Evolutionary conservation across 2,888 invertebrate genomes (phyloP), one percentile per base, ranked within the genome.

Genomic region (Polyommatus icarus): DNA sequence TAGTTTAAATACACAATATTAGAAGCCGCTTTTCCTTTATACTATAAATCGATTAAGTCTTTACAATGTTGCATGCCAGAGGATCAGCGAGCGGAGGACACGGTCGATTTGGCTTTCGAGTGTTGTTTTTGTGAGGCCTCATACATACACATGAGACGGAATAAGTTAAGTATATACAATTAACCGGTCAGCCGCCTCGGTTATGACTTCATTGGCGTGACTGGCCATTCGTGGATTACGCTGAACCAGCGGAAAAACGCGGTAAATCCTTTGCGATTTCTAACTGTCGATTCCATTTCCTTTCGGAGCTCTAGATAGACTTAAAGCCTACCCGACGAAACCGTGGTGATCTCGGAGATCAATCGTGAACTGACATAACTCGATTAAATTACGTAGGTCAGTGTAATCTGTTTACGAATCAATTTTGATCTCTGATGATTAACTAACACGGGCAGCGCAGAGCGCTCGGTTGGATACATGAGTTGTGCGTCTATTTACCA

Each of bases 141-240:
- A 72, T 72, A 72, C 72, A 72, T 72, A 72, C 36, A 24, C 36
- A 72, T 72, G 72, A 67, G 67, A 40, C 72, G 8, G 71, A 71
- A 71, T 71, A 71, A 40, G 40, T 72, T 72, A n/a, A n/a, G n/a
- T n/a, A 40, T 72, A 40, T 72, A 72, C 72, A 40, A 40, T 72
- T 72, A 20, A 18, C n/a, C 10, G 72, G 72, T 72, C 40, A 10
- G 20, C 72, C 20, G 29, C 67, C 40, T 20, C 36, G 36, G 40
- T 71, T 71, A 72, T 72, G 72, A 72, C 72, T 72, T 72, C 72
- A 72, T 72, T 72, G 72, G 72, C 72, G 72, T 72, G 72, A 72
- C 72, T 72, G 32, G 67, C 10, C 15, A 15, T 32, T 67, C 29
- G 18, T 29, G 29, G 67, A 67, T 67, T 67, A 67, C 29, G 67